These are phyloP conservation scores for Sinocyclocheilus maitianheensis DNA, from an alignment of 2,113 vertebrate species.

Conservation along the genomic window DNA sequence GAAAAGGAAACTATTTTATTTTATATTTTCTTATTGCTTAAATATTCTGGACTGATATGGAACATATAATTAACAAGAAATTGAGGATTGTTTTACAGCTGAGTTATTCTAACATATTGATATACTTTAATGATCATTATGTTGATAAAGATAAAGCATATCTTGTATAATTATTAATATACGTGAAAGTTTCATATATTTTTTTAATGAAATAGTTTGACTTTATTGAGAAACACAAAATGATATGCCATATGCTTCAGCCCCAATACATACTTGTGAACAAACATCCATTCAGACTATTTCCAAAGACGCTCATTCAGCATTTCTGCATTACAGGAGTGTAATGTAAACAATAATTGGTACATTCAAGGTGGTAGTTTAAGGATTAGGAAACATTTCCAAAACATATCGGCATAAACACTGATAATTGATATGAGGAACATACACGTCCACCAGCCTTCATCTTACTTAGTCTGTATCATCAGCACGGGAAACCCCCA, in stretches of 20 bases:
- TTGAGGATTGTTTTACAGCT: no score
- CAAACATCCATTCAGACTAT: background rate
- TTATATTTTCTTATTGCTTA: no score
- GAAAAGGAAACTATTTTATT: no score
- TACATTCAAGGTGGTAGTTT: background rate
- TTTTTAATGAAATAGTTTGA: no score
- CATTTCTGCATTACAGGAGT: background rate
- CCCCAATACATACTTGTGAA: background rate
- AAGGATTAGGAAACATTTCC: slow-evolving; percentile 10
- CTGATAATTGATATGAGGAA: background rate
- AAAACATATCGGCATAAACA: background rate
- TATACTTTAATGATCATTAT: no score
- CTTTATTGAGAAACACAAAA: slow-evolving; percentile 12
- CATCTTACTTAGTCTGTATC: background rate
- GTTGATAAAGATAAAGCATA: no score
- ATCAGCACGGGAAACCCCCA: background rate
- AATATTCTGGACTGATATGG: no score
- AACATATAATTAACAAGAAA: no score
- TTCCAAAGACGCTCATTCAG: background rate
- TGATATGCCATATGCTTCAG: slow-evolving; percentile 23
- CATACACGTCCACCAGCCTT: slow-evolving; percentile 11
- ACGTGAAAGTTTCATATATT: no score
- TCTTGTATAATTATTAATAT: no score
- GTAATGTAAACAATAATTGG: background rate
- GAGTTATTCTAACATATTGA: no score